A percentile compares a stretch with the other conserved stretches of the same genome.
Evolutionary conservation across 2,888 invertebrate genomes (phyloP).

Genomic region (Gastracanthus pulcherrimus): DNA sequence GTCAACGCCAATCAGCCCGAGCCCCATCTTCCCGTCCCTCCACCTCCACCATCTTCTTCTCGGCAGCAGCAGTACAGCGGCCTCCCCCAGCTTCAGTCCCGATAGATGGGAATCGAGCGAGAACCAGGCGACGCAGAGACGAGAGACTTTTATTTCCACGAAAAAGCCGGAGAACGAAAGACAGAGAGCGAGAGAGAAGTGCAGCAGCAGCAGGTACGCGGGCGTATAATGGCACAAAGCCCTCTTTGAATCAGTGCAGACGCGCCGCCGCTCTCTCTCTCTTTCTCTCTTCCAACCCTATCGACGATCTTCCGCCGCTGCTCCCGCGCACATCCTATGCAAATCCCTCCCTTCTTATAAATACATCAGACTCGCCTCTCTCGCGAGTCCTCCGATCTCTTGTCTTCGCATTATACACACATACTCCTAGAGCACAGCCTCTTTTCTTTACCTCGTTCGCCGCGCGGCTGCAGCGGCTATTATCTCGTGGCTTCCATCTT

Average conservation of each 20-base stretch:
- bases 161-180: conserved; percentile 47
- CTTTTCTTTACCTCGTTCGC: neutral
- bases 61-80: conserved; percentile 45
- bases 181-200: conserved; percentile 28
- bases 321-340: conserved; percentile 73
- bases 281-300: conserved; percentile 62
- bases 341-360: conserved; percentile 76
- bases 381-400: conserved; percentile 60
- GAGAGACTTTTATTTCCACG: conserved; percentile 61
- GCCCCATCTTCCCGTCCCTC: neutral
- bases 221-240: conserved; percentile 72
- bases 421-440: neutral
- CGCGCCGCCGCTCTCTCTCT: conserved; percentile 63
- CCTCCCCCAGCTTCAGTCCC: conserved; percentile 38
- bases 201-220: conserved; percentile 45
- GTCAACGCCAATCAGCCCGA: conserved; percentile 69
- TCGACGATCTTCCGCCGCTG: conserved; percentile 68
- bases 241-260: conserved; percentile 74
- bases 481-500: conserved; percentile 25
- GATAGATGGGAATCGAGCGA: conserved; percentile 56
- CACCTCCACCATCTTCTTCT: conserved; percentile 19
- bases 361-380: conserved; percentile 77
- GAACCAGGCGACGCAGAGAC: conserved; percentile 45
- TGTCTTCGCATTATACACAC: no score
- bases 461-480: neutral